Base-by-base conservation (phyloP, 2,797 vertebrate genomes). In the Salmo trutta region DNA sequence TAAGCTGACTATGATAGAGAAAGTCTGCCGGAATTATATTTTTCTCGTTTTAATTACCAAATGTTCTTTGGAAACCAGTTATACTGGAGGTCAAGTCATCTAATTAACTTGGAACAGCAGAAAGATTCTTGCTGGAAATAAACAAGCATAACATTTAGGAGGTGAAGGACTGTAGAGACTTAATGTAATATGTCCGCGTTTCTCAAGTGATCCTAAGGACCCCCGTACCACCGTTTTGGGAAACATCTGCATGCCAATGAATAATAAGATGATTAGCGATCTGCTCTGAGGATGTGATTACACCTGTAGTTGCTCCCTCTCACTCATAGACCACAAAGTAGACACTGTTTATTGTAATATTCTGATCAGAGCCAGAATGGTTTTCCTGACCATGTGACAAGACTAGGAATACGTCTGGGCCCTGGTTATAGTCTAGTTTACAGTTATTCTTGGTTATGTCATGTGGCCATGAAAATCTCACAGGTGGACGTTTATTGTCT, bases 81-180 rank as follows among this genome's bases (percentile, higher is more conserved):
- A 71, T 29, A 72, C 71, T 68, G 12, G 36, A 54, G 67, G 67
- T 66, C 47, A 69, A 33, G 64, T 68, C 33, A 80, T 53, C 76
- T 68, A 81, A 78, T 80, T 31, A 78, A 62, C 36, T 71, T 66
- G 59, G 74, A 64, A 65, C 47, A 76, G 67, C 74, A 82, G 69
- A 29, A 31, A 27, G 17, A 47, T 47, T 64, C 16, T 79, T 16
- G 65, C 27, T 33, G 65, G 54, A 78, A 78, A 81, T 79, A 27
- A 71, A 72, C 62, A 73, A 62, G 79, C 71, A 74, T n/a, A 72
- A 71, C 56, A 17, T 64, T 3, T 69, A 77, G 4, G 24, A 66
- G 68, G 72, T 52, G 73, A 80, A 71, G 70, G 47, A 33, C 10
- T 33, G 41, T 56, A 53, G 54, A 72, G 33, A 66, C 21, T 76